These are phyloP conservation scores for Cosmia pyralina DNA, from an alignment of 2,888 invertebrate genomes.

Conservation along the genomic window DNA sequence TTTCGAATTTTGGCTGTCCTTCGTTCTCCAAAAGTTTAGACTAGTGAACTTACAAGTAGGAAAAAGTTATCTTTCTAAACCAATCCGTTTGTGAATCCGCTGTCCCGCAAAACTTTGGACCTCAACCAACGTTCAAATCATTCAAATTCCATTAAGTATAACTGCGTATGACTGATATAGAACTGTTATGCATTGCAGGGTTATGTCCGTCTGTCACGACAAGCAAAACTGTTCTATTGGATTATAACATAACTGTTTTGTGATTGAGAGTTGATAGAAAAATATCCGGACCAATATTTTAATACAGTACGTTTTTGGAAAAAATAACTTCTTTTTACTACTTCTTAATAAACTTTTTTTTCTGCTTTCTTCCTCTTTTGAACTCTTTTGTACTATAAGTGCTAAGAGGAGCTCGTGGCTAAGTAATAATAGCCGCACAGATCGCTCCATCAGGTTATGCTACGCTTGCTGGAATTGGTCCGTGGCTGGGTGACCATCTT, in stretches of 20 bases:
- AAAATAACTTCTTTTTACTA: not conserved
- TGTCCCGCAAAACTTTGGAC: slow-evolving; percentile 21
- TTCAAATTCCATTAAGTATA: slow-evolving; percentile 67
- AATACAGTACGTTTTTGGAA: not conserved
- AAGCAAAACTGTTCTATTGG: slow-evolving; percentile 53
- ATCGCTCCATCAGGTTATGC: too few relatives aligned
- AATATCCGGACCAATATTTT: not conserved
- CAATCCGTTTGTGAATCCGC: slow-evolving; percentile 2
- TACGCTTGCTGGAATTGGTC: too few relatives aligned
- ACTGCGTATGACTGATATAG: slow-evolving; percentile 72
- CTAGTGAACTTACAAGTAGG: not conserved
- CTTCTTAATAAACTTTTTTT: too few relatives aligned
- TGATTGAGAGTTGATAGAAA: slow-evolving; percentile 18
- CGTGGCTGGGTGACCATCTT: too few relatives aligned
- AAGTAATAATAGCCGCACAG: too few relatives aligned
- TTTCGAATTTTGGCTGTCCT: not conserved
- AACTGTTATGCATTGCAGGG: slow-evolving; percentile 68
- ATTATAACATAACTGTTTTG: slow-evolving; percentile 53
- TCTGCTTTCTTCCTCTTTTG: too few relatives aligned
- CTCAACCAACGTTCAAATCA: slow-evolving; percentile 22
- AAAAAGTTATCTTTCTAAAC: not conserved
- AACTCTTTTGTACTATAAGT: too few relatives aligned
- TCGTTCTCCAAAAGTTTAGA: not conserved
- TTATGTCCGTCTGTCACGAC: slow-evolving; percentile 70
- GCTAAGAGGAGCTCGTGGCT: too few relatives aligned